A percentile compares a stretch with the other conserved stretches of the same genome.
Evolutionary conservation across 1,140 invertebrate species (phyloP).

Genomic region (Pseudomyrmex pallidus): DNA sequence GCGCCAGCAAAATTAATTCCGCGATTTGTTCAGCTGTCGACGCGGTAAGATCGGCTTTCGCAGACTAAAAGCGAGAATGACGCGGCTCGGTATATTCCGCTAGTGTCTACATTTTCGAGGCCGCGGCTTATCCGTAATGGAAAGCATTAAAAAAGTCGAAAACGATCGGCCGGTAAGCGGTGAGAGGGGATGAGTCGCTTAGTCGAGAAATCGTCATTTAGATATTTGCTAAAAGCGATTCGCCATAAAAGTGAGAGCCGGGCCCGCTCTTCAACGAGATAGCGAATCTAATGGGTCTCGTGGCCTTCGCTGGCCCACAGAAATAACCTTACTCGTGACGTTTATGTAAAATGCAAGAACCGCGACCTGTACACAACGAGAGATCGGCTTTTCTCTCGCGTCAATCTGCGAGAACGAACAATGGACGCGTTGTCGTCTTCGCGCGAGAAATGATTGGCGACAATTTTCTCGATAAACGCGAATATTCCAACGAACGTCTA

Average conservation of each 20-base stretch:
- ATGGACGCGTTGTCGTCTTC: not conserved
- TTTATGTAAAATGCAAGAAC: constrained; percentile 63
- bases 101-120: constrained; percentile 72
- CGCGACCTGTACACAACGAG: not conserved
- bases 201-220: constrained; percentile 81
- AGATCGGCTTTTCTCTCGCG: constrained; percentile 19
- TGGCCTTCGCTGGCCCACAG: constrained; percentile 6
- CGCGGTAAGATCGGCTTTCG: constrained; percentile 55
- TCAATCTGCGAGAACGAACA: constrained; percentile 6
- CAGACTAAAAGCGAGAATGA: constrained; percentile 45
- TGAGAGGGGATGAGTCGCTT: constrained; percentile 66
- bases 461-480: constrained; percentile 21
- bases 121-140: constrained; percentile 71
- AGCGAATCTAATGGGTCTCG: constrained; percentile 76
- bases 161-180: constrained; percentile 49
- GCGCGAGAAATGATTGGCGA: constrained; percentile 27
- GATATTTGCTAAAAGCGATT: constrained; percentile 84
- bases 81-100: constrained; percentile 53
- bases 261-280: constrained; percentile 68
- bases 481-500: not conserved
- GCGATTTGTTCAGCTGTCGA: constrained; percentile 57
- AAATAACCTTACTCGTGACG: constrained; percentile 56
- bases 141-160: constrained; percentile 71
- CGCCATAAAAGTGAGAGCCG: constrained; percentile 81
- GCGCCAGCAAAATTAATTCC: constrained; percentile 47